Base-by-base conservation (phyloP, 2,113 vertebrate genomes). In the Struthio camelus region DNA sequence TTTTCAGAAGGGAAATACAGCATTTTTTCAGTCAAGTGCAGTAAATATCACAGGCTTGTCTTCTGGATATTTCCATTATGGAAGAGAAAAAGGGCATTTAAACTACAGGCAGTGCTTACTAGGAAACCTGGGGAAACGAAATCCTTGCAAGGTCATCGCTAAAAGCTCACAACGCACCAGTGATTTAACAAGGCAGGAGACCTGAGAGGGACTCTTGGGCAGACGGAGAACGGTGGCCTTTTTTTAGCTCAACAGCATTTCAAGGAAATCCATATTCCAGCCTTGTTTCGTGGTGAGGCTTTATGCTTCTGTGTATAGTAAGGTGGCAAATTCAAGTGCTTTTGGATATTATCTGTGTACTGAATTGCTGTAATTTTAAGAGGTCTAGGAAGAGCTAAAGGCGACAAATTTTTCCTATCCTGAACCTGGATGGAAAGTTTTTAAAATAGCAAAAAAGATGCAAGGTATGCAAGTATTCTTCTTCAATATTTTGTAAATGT, bases 71-170 rank as follows among this genome's bases (percentile, higher is more conserved):
- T 90, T 93, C 83, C 77, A 78, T 81, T 75, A 80, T 14, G 87
- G 42, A 93, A 70, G 22, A 93, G 9, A 85, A 84, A 84, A 59
- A 87, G 80, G 36, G 85, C 59, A 66, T 75, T 95, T 83, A 92
- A 92, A 70, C 50, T 51, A 1, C 8, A 28, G 85, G 22, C 32
- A 88, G 66, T 82, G 40, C 50, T 67, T 54, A 51, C n/a, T 42
- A 48, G 72, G 69, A 51, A 76, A 89, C 40, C 30, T 28, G 22
- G 14, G 42, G 46, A 85, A 91, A 83, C 44, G 0, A 89, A 90
- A 95, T 56, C 44, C 48, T 82, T 85, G 34, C 42, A 83, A 82
- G 28, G 75, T 85, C 62, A 80, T 13, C 30, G 62, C 71, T 77
- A 62, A 94, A 81, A 73, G 28, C 42, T 81, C 12, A n/a, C 27